A percentile compares a stretch with the other conserved stretches of the same genome.
phyloP scores from a whole-genome alignment of 2,888 invertebrate genomes.

The Dynastes maya region DNA sequence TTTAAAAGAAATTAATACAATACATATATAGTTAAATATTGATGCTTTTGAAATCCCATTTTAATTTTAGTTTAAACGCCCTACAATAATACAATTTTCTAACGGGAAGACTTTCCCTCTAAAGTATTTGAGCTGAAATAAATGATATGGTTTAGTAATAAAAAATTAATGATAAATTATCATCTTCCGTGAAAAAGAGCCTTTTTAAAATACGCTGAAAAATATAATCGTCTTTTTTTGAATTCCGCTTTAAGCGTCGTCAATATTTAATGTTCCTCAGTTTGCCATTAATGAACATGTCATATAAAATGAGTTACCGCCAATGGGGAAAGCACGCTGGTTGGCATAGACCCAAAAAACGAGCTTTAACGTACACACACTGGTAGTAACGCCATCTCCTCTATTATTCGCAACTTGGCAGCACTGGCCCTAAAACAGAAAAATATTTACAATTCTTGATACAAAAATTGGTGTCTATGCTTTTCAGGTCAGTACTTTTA shows the following conservation, averaged over 20 bases:
- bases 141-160: too few species aligned
- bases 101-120: too few species aligned
- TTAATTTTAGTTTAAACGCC: too few species aligned
- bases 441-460: background rate
- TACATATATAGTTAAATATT: too few species aligned
- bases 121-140: too few species aligned
- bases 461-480: too few species aligned
- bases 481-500: too few species aligned
- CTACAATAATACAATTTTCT: too few species aligned
- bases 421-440: background rate
- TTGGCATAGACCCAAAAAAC: constrained; percentile 32
- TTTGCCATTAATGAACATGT: constrained; percentile 38
- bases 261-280: constrained; percentile 20
- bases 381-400: background rate
- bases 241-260: background rate
- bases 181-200: background rate
- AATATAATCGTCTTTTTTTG: background rate
- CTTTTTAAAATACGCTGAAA: constrained; percentile 2
- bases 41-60: too few species aligned
- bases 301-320: constrained; percentile 39
- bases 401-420: constrained; percentile 19
- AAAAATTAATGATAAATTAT: too few species aligned
- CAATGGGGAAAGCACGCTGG: constrained; percentile 10
- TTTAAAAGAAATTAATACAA: too few species aligned
- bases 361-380: background rate